A percentile compares a stretch with the other conserved stretches of the same genome.
These are phyloP conservation scores for Cyclophora punctaria DNA, from an alignment of 2,888 invertebrate genomes.

Conservation along the genomic window DNA sequence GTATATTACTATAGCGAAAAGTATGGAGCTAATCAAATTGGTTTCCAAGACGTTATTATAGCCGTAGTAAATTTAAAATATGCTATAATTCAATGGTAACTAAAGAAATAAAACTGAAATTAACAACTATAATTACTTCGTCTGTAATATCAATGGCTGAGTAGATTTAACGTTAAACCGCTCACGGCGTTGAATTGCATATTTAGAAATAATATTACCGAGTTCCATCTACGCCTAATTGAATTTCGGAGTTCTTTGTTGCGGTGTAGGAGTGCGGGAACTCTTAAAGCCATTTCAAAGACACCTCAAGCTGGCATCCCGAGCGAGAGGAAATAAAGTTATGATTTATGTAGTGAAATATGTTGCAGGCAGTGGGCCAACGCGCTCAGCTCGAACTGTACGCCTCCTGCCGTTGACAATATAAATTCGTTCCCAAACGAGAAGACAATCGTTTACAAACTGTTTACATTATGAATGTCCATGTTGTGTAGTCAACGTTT, in stretches of 20 bases:
- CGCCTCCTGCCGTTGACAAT: conserved; percentile 43
- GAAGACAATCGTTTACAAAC: conserved; percentile 43
- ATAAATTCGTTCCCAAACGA: conserved; percentile 47
- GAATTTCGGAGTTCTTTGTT: conserved; percentile 65
- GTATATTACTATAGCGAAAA: too few relatives aligned
- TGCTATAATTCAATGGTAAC: too few relatives aligned
- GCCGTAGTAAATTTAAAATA: too few relatives aligned
- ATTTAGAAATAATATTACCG: conserved; percentile 48
- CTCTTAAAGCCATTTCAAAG: conserved; percentile 68
- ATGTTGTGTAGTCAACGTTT: conserved; percentile 17
- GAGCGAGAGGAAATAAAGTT: conserved; percentile 73
- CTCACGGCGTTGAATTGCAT: conserved; percentile 33
- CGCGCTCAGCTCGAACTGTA: conserved; percentile 35
- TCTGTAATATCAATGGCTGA: conserved; percentile 2
- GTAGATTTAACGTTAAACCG: conserved; percentile 2
- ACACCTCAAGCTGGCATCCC: conserved; percentile 52
- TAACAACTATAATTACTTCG: conserved; percentile 2
- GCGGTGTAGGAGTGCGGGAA: conserved; percentile 49
- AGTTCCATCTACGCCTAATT: conserved; percentile 55
- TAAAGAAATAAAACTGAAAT: background rate
- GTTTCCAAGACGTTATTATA: too few relatives aligned
- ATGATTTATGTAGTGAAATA: conserved; percentile 73
- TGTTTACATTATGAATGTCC: conserved; percentile 22
- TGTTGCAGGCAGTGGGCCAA: conserved; percentile 47
- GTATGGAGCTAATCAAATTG: too few relatives aligned